These are phyloP conservation scores for Phengaris alcon DNA, from an alignment of 2,888 invertebrate genomes.

Conservation along the genomic window DNA sequence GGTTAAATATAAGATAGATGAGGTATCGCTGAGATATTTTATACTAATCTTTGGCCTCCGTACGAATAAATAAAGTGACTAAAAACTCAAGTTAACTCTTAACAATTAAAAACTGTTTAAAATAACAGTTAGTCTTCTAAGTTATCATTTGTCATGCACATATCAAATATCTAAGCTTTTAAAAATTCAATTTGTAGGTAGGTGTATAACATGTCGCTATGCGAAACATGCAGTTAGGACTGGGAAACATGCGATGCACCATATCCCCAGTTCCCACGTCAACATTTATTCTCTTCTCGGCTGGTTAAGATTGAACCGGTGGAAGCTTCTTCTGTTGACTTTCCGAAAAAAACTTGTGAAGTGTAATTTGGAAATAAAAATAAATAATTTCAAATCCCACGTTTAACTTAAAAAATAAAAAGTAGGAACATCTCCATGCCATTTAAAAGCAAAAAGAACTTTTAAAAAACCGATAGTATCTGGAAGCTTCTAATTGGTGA, in stretches of 20 bases:
- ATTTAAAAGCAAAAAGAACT: slow-evolving; percentile 40
- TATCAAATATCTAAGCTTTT: neutral
- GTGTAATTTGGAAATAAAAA: no score
- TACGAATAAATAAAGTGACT: neutral
- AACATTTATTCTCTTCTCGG: no score
- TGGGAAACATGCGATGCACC: no score
- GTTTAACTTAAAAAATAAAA: slow-evolving; percentile 10
- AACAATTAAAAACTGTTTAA: neutral
- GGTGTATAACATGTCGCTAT: no score
- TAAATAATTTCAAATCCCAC: no score
- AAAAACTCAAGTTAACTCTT: neutral
- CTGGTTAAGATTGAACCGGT: no score
- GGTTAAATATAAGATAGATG: slow-evolving; percentile 9
- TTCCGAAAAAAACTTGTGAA: no score
- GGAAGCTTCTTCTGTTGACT: no score
- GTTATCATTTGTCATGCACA: neutral
- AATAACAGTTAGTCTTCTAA: neutral
- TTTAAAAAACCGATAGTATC: slow-evolving; percentile 61
- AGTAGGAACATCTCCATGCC: slow-evolving; percentile 41
- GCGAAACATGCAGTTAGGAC: no score
- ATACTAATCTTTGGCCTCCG: neutral
- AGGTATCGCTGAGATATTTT: slow-evolving; percentile 6
- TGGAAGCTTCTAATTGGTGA: slow-evolving; percentile 66
- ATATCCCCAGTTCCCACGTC: no score
- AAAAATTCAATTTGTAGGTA: no score